These are phyloP conservation scores for Amphipyra berbera DNA, from an alignment of 2,888 invertebrate genomes.

Conservation along the genomic window DNA sequence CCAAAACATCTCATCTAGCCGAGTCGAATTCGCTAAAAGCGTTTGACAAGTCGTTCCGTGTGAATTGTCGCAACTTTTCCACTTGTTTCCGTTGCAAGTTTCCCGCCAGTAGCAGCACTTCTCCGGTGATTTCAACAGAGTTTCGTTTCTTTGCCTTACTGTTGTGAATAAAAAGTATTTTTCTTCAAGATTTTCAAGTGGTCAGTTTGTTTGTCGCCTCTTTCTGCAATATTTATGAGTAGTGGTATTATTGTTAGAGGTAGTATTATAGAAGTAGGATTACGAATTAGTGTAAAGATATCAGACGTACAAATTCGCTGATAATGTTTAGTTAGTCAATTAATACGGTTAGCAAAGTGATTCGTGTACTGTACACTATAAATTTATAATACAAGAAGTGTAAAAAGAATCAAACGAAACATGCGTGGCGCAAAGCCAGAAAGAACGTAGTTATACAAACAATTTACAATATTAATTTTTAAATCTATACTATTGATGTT, in stretches of 20 bases:
- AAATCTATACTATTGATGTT: conserved; percentile 12
- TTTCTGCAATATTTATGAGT: conserved; percentile 8
- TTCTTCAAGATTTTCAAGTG: conserved; percentile 36
- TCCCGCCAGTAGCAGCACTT: conserved; percentile 39
- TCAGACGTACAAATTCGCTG: background rate
- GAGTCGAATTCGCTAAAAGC: conserved; percentile 58
- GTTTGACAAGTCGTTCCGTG: conserved; percentile 60
- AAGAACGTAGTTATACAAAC: background rate
- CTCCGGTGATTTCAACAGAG: conserved; percentile 32
- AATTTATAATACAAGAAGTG: background rate
- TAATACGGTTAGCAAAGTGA: background rate
- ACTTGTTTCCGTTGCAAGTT: conserved; percentile 58
- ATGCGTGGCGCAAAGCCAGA: conserved; percentile 1
- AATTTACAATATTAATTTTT: conserved; percentile 3
- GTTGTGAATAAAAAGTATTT: conserved; percentile 24
- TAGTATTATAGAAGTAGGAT: background rate
- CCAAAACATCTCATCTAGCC: conserved; percentile 19
- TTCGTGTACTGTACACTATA: background rate
- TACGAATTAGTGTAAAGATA: conserved; percentile 19
- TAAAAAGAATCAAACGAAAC: background rate
- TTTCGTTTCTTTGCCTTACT: conserved; percentile 27
- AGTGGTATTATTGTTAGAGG: background rate
- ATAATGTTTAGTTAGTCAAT: background rate
- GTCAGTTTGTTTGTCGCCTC: conserved; percentile 10
- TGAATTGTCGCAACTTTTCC: conserved; percentile 65